Conservation (phyloP, 2,797 vertebrate genomes). For the Eleutherodactylus coqui region DNA sequence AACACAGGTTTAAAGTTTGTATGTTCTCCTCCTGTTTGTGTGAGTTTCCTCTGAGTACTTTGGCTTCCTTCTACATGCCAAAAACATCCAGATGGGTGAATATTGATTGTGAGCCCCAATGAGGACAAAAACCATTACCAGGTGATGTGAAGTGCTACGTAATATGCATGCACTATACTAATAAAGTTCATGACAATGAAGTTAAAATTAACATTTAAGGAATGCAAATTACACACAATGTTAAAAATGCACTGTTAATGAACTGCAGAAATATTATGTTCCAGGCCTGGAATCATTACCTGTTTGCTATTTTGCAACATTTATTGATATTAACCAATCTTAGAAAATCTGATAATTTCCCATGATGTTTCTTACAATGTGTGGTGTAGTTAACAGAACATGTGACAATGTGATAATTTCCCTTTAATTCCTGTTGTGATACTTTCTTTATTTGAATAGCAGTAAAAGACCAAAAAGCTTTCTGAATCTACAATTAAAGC, state of each 20-base stretch:
- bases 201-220: not conserved
- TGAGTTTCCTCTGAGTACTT: too few relatives aligned
- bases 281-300: not conserved
- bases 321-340: slow-evolving; percentile 5
- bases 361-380: not conserved
- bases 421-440: slow-evolving; percentile 6
- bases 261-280: not conserved
- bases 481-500: not conserved
- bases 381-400: not conserved
- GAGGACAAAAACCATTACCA: too few relatives aligned
- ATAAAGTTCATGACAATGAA: too few relatives aligned
- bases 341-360: not conserved
- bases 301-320: not conserved
- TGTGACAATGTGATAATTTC: not conserved
- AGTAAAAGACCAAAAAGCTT: not conserved
- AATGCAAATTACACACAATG: not conserved
- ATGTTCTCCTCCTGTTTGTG: too few relatives aligned
- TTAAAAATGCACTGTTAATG: not conserved
- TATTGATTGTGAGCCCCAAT: too few relatives aligned
- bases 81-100: too few relatives aligned
- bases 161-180: too few relatives aligned
- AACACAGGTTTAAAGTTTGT: too few relatives aligned
- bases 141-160: too few relatives aligned
- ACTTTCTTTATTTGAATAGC: not conserved
- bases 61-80: too few relatives aligned